Evolutionary conservation across 2,888 invertebrate genomes (phyloP).

Genomic region (Fragum fragum): DNA sequence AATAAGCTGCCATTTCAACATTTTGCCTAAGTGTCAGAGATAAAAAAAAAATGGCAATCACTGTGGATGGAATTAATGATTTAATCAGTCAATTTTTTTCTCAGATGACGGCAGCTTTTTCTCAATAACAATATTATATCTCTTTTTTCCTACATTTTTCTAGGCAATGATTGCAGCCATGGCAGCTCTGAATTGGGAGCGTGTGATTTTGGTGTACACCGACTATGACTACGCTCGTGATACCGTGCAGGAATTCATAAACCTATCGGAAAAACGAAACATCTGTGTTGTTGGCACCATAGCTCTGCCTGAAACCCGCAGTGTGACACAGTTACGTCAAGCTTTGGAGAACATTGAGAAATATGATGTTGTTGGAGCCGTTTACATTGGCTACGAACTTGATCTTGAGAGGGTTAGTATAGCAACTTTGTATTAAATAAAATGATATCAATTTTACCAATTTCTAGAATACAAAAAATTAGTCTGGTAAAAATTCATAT

Average conservation of each 20-base stretch:
- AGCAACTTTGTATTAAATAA: no score
- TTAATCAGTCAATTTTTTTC: no score
- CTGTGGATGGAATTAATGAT: no score
- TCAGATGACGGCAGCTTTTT: no score
- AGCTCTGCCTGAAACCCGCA: conserved; percentile 46
- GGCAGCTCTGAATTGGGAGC: conserved; percentile 85
- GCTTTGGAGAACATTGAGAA: conserved; percentile 56
- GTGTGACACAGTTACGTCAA: neutral
- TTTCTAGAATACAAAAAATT: no score
- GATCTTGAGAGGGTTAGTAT: conserved; percentile 23
- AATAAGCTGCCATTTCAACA: no score
- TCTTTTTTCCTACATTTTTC: neutral
- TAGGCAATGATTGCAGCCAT: conserved; percentile 83
- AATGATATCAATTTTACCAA: no score
- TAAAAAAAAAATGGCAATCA: no score
- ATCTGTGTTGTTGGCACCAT: conserved; percentile 76
- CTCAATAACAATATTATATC: no score
- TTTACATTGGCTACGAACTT: conserved; percentile 63
- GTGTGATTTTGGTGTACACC: conserved; percentile 84
- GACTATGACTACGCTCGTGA: conserved; percentile 75
- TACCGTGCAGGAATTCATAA: conserved; percentile 70
- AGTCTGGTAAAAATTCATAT: no score
- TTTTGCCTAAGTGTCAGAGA: no score
- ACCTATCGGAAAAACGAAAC: conserved; percentile 62
- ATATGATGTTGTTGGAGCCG: conserved; percentile 68